These are phyloP conservation scores for Pocillopora verrucosa DNA, from an alignment of 64 coral and sea anemone genomes.

Conservation along the genomic window DNA sequence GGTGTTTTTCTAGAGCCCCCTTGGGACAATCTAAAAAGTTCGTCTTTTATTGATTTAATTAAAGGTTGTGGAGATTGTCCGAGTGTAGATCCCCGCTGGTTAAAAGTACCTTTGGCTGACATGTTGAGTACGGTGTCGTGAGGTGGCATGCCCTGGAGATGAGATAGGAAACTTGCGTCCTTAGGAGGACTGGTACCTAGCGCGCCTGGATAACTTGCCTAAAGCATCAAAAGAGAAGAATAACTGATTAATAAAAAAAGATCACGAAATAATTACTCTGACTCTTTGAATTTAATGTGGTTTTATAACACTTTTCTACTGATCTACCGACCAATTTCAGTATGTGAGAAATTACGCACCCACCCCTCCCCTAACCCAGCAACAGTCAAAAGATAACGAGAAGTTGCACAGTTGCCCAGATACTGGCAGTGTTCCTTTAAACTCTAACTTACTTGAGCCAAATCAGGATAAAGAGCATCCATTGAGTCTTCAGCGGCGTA, in stretches of 20 bases:
- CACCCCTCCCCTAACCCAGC: no score
- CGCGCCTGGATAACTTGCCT: conserved; percentile 78
- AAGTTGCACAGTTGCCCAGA: neutral
- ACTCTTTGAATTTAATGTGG: no score
- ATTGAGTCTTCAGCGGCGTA: conserved; percentile 81
- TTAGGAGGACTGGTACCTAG: conserved; percentile 79
- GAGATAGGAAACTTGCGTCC: conserved; percentile 64
- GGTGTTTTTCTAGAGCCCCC: conserved; percentile 72
- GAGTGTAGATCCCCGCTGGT: conserved; percentile 51
- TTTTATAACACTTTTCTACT: no score
- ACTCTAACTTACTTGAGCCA: conserved; percentile 57
- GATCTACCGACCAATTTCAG: no score
- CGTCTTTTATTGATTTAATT: conserved; percentile 86
- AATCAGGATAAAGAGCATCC: conserved; percentile 76
- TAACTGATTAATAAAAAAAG: neutral
- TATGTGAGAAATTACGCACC: no score
- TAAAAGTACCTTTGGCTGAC: conserved; percentile 32
- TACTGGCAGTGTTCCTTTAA: no score
- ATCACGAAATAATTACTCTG: no score
- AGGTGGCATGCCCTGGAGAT: conserved; percentile 50
- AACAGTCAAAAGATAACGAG: no score
- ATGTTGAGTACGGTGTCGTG: conserved; percentile 80
- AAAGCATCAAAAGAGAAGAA: neutral
- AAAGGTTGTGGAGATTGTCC: conserved; percentile 84
- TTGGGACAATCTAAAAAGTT: conserved; percentile 75